Percentiles rank a stretch among this genome's conserved stretches.
phyloP scores from a whole-genome alignment of 1,140 invertebrate genomes.

The Atta cephalotes region DNA sequence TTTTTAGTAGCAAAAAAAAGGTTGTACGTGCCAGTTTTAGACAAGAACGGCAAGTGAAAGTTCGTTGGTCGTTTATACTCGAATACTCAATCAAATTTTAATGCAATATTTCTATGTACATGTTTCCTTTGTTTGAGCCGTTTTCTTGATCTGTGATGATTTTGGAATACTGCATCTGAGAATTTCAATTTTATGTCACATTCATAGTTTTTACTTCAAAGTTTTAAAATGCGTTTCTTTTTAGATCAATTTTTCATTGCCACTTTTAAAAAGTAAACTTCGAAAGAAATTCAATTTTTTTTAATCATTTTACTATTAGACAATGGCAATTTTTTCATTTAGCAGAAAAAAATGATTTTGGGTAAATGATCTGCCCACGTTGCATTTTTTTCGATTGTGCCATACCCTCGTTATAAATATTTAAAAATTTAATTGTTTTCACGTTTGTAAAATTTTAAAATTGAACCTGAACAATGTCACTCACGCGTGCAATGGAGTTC shows the following conservation, averaged over 20 bases:
- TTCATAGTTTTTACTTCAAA: not conserved
- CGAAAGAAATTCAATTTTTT: conserved; percentile 2
- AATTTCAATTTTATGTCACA: conserved; percentile 24
- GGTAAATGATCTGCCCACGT: conserved; percentile 21
- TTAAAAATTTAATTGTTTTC: conserved; percentile 38
- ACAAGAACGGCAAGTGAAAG: conserved; percentile 67
- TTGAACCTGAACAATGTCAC: not conserved
- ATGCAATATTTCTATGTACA: conserved; percentile 35
- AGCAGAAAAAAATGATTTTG: conserved; percentile 34
- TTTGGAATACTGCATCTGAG: conserved; percentile 15
- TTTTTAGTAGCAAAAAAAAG: conserved; percentile 73
- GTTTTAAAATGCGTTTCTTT: not conserved
- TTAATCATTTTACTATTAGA: conserved; percentile 11
- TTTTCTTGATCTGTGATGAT: conserved; percentile 30
- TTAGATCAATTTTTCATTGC: conserved; percentile 55
- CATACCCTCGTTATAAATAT: conserved; percentile 66
- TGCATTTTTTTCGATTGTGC: conserved; percentile 71
- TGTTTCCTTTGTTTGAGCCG: conserved; percentile 34
- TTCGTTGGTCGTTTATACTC: conserved; percentile 70
- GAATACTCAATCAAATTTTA: conserved; percentile 72
- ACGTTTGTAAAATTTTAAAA: conserved; percentile 45
- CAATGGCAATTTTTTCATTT: conserved; percentile 15
- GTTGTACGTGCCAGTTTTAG: conserved; percentile 80
- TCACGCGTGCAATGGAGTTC: conserved; percentile 35
- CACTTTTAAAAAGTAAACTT: conserved; percentile 80